phyloP scores from a whole-genome alignment of 2,113 vertebrate species.

The Campylomormyrus tamandua region DNA sequence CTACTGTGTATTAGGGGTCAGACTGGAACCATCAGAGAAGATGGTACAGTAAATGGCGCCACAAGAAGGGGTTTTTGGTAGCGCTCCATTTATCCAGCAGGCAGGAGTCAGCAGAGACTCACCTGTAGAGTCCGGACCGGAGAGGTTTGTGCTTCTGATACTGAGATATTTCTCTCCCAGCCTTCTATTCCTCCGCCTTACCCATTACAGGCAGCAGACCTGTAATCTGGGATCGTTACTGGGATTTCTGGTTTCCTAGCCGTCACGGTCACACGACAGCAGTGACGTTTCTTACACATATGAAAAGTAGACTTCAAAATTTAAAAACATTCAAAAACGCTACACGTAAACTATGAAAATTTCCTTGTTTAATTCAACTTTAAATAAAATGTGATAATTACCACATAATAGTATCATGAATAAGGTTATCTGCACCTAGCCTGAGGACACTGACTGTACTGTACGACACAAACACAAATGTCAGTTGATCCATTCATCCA shows the following conservation, averaged over 20 bases:
- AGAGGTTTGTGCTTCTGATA: background rate
- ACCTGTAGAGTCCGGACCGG: background rate
- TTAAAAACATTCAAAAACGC: background rate
- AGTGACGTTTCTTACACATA: background rate
- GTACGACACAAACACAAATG: background rate
- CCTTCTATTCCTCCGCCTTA: background rate
- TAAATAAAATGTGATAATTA: background rate
- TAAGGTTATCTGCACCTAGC: background rate
- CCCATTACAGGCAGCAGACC: background rate
- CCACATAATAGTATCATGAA: background rate
- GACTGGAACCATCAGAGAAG: background rate
- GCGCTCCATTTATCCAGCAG: background rate
- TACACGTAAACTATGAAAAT: background rate
- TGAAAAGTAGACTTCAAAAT: background rate
- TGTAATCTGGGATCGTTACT: background rate
- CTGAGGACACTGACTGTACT: background rate
- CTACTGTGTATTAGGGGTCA: background rate
- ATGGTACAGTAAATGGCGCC: background rate
- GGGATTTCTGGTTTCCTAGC: background rate
- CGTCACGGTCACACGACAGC: background rate
- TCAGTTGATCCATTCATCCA: background rate
- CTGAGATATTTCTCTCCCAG: background rate
- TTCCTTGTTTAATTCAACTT: background rate
- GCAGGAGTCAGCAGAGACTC: background rate
- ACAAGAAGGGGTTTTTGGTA: background rate